phyloP scores from a whole-genome alignment of 92 coral and sea anemone species.

The Phenganax marumi region DNA sequence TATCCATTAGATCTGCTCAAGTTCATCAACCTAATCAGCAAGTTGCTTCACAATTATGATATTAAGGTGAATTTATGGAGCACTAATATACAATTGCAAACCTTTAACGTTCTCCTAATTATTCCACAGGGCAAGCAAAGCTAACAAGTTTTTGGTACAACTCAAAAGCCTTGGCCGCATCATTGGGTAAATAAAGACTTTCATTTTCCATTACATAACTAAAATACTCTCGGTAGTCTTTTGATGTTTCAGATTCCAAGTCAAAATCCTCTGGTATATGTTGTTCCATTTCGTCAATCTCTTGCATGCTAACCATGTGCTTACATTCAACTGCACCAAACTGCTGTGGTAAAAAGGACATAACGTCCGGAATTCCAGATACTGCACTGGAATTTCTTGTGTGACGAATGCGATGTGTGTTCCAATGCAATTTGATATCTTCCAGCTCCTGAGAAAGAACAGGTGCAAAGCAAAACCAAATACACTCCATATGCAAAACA shows the following conservation, averaged over 20 bases:
- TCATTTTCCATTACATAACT: constrained; percentile 60
- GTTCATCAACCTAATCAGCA: too few species aligned
- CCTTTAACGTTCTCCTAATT: background rate
- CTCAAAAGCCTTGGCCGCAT: constrained; percentile 52
- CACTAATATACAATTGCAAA: background rate
- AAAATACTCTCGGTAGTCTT: constrained; percentile 46
- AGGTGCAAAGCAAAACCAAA: too few species aligned
- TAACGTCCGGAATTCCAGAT: too few species aligned
- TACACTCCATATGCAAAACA: too few species aligned
- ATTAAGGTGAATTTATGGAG: background rate
- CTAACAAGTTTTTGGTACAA: constrained; percentile 50
- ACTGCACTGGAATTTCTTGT: too few species aligned
- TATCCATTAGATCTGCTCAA: too few species aligned
- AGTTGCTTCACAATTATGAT: too few species aligned
- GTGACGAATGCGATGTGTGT: too few species aligned
- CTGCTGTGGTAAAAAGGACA: too few species aligned
- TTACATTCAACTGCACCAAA: background rate
- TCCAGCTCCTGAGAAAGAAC: too few species aligned
- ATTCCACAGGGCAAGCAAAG: background rate
- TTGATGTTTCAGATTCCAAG: background rate
- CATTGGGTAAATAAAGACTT: constrained; percentile 49
- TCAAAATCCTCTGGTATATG: background rate
- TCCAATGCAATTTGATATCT: too few species aligned
- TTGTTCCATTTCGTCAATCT: constrained; percentile 2
- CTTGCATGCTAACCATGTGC: background rate